Base-by-base conservation (phyloP, 2,888 invertebrate species). In the Drosophila parthenogenetica region DNA sequence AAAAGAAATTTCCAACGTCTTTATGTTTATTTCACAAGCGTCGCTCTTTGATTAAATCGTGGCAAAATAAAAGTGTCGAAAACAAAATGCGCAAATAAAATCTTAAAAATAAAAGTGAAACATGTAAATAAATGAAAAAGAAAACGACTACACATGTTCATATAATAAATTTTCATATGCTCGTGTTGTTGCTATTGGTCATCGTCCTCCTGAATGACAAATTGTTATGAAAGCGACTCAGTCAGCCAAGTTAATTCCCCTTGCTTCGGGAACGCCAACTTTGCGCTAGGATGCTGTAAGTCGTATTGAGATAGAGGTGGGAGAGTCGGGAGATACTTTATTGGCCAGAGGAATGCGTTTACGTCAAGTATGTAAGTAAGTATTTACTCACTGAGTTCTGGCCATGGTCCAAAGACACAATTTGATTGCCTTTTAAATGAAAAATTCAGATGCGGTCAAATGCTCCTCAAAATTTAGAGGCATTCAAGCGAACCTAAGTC, bases 1-100 rank as follows among this genome's bases (percentile, higher is more conserved):
- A 60, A 85, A 83, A 77, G 71, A 83, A 81, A 87, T 81, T 82
- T 65, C 60, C 60, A 67, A 51, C 69, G 54, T 51, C 63, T 73
- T 73, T 55, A 79, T 74, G 62, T 63, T 62, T 72, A 68, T 72
- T 73, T 83, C 65, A 77, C 82, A 66, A 70, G 64, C 60, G 75
- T 75, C 84, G 65, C 81, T 69, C 75, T 80, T 75, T 63, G 46
- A 14, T 19, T 37, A 40, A 57, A 65, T 58, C 79, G 85, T 87
- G 82, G 85, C 87, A 87, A 83, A 78, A 74, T 59, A 63, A 55
- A 60, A 17, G 16, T 46, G n/a, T n/a, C 22, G 13, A 60, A 43
- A 14, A 45, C 11, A 46, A n/a, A 39, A 48, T 25, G 29, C 29
- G 29, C 17, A 19, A n/a, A 22, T 17, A 14, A 45, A 58, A 57